phyloP scores from a whole-genome alignment of 2,888 invertebrate genomes.

The Agrochola litura region DNA sequence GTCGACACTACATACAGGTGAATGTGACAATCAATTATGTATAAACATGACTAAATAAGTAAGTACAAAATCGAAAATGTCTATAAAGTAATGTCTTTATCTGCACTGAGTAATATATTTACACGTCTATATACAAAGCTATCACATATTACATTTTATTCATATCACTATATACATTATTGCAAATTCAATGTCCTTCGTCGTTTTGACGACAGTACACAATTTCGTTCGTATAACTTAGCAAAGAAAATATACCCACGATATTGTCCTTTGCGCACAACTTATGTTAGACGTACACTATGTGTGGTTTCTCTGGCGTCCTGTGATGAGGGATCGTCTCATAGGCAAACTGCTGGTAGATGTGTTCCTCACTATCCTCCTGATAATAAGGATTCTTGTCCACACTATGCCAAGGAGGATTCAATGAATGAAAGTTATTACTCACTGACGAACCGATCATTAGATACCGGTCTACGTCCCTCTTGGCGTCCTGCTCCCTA shows the following conservation, averaged over 20 bases:
- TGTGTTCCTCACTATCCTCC: slow-evolving; percentile 88
- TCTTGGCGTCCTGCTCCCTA: slow-evolving; percentile 86
- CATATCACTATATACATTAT: slow-evolving; percentile 90
- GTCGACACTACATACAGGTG: slow-evolving; percentile 74
- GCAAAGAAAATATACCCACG: slow-evolving; percentile 81
- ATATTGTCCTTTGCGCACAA: slow-evolving; percentile 85
- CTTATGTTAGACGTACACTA: slow-evolving; percentile 91
- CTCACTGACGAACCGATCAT: slow-evolving; percentile 89
- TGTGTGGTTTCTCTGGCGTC: slow-evolving; percentile 90
- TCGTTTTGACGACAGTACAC: slow-evolving; percentile 80
- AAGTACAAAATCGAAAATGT: slow-evolving; percentile 87
- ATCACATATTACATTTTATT: slow-evolving; percentile 89
- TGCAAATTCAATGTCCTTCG: slow-evolving; percentile 84
- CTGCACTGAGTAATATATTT: slow-evolving; percentile 84
- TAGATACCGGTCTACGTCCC: slow-evolving; percentile 88
- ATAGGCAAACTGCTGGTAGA: slow-evolving; percentile 89
- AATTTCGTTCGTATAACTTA: slow-evolving; percentile 77
- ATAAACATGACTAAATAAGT: slow-evolving; percentile 82
- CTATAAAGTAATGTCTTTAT: slow-evolving; percentile 82
- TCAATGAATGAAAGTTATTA: slow-evolving; percentile 88
- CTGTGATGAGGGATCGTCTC: slow-evolving; percentile 89
- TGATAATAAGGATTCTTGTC: slow-evolving; percentile 88
- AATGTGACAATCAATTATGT: slow-evolving; percentile 69
- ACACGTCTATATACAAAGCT: slow-evolving; percentile 89
- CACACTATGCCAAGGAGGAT: slow-evolving; percentile 89